Base-by-base conservation (phyloP, 2,888 invertebrate genomes). In the Callyntrura sp. region DNA sequence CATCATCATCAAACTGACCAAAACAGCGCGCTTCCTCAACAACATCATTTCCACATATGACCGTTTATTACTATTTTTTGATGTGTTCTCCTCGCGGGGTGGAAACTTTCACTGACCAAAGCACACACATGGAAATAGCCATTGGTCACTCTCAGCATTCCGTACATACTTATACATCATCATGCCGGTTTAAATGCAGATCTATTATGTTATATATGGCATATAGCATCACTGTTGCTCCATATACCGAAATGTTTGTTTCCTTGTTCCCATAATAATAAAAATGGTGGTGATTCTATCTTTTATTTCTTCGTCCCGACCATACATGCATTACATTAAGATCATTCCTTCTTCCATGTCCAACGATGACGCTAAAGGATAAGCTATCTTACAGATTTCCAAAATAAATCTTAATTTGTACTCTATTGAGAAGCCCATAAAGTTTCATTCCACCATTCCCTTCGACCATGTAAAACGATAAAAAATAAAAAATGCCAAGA, bases 321-420 rank as follows among this genome's bases (percentile, higher is more conserved):
- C 35, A 35, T 35, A 35, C 3, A 35, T 76, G 48, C 51, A 51
- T 14, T 76, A 76, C 25, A 55, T 76, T 76, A 76, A 25, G 51
- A 76, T 51, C 25, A 25, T 51, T 51, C 51, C 23, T 48, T 25
- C 23, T 48, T 51, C 76, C 51, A 76, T 76, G 76, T 76, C 76
- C 76, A 55, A 79, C 43, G 68, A 65, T 84, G 70, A 84, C 43
- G 57, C 55, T 45, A 76, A 48, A 83, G 78, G 85, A 79, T 85
- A 89, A 78, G 84, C 28, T 68, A 35, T 57, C 90, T 90, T 90
- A 82, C 85, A 79, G 81, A 85, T 85, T 90, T 86, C 90, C 86
- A 82, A 83, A 90, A 90, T 90, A 90, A 90, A 90, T 90, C 90
- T 90, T 86, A 90, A 90, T 90, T 90, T 90, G 81, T 85, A 90